Evolutionary conservation across 2,797 vertebrate species (phyloP), one percentile per base, ranked within the genome.

Genomic region (Enteromius mattozi): DNA sequence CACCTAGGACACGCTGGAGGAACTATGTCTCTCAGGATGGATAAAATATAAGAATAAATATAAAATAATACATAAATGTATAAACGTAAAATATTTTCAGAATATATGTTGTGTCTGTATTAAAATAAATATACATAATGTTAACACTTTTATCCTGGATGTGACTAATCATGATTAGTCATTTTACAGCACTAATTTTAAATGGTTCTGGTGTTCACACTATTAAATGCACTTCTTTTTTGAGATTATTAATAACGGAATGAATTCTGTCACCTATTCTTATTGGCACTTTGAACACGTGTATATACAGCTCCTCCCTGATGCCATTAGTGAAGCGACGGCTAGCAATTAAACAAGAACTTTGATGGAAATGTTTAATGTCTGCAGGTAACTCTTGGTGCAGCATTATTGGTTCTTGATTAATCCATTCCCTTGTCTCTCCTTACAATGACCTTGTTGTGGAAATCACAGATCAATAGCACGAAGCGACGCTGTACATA

Each of bases 401-500:
- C 70, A 63, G 47, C 83, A 59, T 90, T 92, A 91, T 92, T 93
- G 90, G 87, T 84, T 87, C 74, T 80, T 68, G 78, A 94, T 93
- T 90, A 92, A 93, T 93, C 91, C 88, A 87, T 83, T 88, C 85
- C 85, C 40, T 89, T 76, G 86, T 81, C 76, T 86, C 75, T 21
- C 35, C 78, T 68, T 80, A 81, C 81, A 40, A 78, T 86, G 89
- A 88, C 87, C 87, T 90, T 83, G 83, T 81, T 78, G 69, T 35
- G 37, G 45, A 80, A 83, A 86, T 87, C 80, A 61, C 75, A 42
- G 87, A 90, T 91, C 91, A 84, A 91, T 91, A 90, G 68, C 79
- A 79, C 45, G 68, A 75, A 86, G 69, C 70, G 82, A 70, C 12
- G 40, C 79, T 51, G 78, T 40, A 85, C 79, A 88, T 88, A 87